A percentile compares a stretch with the other conserved stretches of the same genome.
Conservation (phyloP, 2,888 invertebrate species). For the Pachymerium ferrugineum region DNA sequence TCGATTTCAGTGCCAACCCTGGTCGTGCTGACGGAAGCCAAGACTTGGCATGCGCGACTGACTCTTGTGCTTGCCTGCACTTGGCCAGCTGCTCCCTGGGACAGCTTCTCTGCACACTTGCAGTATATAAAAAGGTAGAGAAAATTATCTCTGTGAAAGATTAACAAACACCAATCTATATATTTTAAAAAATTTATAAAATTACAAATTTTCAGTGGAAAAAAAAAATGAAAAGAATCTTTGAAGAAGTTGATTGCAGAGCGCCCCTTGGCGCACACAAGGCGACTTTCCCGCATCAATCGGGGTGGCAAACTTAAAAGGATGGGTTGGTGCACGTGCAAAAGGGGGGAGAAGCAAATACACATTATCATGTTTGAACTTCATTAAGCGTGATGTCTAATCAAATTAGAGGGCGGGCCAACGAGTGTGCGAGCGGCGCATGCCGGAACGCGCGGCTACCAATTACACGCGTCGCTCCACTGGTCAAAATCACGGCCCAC, state of each 20-base stretch:
- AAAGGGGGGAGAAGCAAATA: constrained; percentile 28
- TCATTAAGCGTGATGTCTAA: constrained; percentile 32
- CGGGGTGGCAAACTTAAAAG: constrained; percentile 5
- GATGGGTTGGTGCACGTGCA: not conserved
- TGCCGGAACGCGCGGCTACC: constrained; percentile 27
- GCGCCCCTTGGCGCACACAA: not conserved
- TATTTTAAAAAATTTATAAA: not conserved
- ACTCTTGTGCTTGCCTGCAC: not conserved
- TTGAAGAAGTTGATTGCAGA: not conserved
- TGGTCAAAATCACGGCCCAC: constrained; percentile 30
- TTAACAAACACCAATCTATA: too few species aligned
- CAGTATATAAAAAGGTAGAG: not conserved
- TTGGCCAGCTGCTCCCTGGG: constrained; percentile 2
- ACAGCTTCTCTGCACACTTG: not conserved
- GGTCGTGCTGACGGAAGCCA: constrained; percentile 2
- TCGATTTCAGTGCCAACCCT: not conserved
- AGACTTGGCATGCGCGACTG: not conserved
- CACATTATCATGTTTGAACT: constrained; percentile 33
- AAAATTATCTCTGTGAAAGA: not conserved
- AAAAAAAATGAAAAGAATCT: not conserved
- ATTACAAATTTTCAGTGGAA: not conserved
- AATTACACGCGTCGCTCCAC: constrained; percentile 29
- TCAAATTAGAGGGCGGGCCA: constrained; percentile 28
- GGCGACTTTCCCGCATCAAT: not conserved
- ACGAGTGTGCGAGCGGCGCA: constrained; percentile 18